Conservation (phyloP, 1,140 invertebrate genomes). For the Zaprionus vittiger region DNA sequence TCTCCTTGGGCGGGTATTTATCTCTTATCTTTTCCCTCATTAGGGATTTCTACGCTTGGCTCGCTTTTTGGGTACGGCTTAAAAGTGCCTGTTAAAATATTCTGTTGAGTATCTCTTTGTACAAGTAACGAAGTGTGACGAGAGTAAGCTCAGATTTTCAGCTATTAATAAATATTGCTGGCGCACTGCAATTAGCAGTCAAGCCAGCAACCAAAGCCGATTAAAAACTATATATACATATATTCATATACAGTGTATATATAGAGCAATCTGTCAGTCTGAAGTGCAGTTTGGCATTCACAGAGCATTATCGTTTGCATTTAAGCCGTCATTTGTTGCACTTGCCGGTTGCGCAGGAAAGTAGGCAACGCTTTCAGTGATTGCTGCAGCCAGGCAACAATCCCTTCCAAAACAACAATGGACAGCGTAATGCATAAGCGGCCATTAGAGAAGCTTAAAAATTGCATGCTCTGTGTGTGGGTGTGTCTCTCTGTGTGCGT, state of each 20-base stretch:
- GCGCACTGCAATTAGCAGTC: background rate
- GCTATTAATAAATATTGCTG: background rate
- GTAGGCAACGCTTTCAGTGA: constrained; percentile 5
- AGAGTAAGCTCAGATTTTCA: background rate
- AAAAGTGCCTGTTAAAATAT: too few species aligned
- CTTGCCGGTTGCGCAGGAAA: background rate
- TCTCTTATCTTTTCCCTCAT: background rate
- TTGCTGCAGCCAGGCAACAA: background rate
- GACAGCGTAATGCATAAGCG: background rate
- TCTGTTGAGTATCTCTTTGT: too few species aligned
- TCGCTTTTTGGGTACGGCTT: background rate
- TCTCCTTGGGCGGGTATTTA: background rate
- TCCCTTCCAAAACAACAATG: background rate
- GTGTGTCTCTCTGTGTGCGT: background rate
- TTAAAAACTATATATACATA: background rate
- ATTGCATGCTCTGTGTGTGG: background rate
- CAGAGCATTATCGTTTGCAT: background rate
- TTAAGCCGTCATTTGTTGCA: background rate
- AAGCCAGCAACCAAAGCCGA: background rate
- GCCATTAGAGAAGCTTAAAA: background rate
- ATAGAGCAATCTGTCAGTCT: background rate
- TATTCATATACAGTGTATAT: background rate
- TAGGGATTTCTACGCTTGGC: background rate
- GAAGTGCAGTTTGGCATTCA: background rate
- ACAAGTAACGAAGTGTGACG: background rate